Percentiles rank a stretch among this genome's conserved stretches.
Evolutionary conservation across 2,113 vertebrate species (phyloP).

Genomic region (Hemiprocne comata): DNA sequence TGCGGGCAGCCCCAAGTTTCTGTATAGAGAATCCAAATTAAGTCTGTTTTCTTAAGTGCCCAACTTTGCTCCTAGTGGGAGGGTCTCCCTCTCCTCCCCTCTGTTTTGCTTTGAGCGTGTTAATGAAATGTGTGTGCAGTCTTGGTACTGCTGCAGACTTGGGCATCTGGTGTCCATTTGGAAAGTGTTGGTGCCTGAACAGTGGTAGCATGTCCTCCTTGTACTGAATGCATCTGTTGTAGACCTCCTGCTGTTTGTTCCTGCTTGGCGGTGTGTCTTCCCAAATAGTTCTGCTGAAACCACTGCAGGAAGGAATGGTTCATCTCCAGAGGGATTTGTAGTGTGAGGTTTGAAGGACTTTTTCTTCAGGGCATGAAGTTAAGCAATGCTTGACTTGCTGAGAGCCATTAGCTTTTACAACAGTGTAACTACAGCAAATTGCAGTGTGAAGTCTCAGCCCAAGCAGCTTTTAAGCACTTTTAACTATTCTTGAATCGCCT

Average conservation of each 20-base stretch:
- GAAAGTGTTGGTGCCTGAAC: rapidly evolving
- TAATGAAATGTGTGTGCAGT: neutral
- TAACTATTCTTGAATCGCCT: neutral
- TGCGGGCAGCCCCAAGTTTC: neutral
- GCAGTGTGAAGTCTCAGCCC: neutral
- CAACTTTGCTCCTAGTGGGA: neutral
- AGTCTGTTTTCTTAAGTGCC: neutral
- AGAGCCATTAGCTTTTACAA: neutral
- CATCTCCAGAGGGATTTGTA: neutral
- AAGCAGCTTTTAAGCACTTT: neutral
- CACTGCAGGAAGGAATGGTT: neutral
- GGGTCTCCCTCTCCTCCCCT: neutral
- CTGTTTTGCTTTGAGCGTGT: neutral
- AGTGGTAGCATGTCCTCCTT: neutral
- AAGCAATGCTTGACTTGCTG: neutral
- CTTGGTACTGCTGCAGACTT: neutral
- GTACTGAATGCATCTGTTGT: rapidly evolving
- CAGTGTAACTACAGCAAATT: neutral
- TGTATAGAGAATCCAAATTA: neutral
- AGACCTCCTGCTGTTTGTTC: neutral
- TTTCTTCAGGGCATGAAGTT: neutral
- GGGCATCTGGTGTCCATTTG: rapidly evolving
- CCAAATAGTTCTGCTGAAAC: neutral
- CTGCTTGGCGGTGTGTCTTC: neutral
- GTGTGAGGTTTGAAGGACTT: neutral